Percentiles rank a stretch among this genome's conserved stretches.
Conservation (phyloP, 2,888 invertebrate species). For the Drosophila meridiana region DNA sequence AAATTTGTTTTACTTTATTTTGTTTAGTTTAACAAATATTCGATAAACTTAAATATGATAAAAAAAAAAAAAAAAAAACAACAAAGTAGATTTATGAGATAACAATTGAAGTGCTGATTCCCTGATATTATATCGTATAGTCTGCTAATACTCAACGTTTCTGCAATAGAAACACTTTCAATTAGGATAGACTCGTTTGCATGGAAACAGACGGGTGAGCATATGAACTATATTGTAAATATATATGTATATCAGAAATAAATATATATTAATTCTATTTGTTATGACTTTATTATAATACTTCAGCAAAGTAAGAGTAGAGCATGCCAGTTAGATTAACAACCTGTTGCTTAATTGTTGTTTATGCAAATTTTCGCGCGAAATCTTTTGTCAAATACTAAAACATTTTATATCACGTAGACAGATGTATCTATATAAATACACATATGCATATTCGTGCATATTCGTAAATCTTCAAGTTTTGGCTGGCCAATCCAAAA, state of each 20-base stretch:
- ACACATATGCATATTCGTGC: background rate
- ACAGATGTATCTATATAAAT: background rate
- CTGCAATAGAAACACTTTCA: too few relatives aligned
- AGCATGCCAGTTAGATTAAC: slow-evolving; percentile 15
- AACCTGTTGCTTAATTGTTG: slow-evolving; percentile 27
- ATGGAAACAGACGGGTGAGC: background rate
- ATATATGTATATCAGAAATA: background rate
- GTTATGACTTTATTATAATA: background rate
- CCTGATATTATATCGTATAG: too few relatives aligned
- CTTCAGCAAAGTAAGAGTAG: background rate
- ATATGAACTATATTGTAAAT: background rate
- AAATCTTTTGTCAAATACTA: slow-evolving; percentile 23
- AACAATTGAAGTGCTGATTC: too few relatives aligned
- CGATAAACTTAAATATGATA: too few relatives aligned
- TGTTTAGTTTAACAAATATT: too few relatives aligned
- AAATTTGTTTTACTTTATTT: too few relatives aligned
- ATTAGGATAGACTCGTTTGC: too few relatives aligned
- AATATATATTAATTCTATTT: background rate
- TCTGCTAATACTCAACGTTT: too few relatives aligned
- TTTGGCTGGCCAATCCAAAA: slow-evolving; percentile 23
- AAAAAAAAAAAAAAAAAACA: too few relatives aligned
- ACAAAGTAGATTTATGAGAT: too few relatives aligned
- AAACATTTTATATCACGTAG: slow-evolving; percentile 1
- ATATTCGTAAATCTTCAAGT: slow-evolving; percentile 5
- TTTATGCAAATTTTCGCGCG: slow-evolving; percentile 38